Evolutionary conservation across 2,113 vertebrate genomes (phyloP).

Genomic region (Actenoides hombroni): DNA sequence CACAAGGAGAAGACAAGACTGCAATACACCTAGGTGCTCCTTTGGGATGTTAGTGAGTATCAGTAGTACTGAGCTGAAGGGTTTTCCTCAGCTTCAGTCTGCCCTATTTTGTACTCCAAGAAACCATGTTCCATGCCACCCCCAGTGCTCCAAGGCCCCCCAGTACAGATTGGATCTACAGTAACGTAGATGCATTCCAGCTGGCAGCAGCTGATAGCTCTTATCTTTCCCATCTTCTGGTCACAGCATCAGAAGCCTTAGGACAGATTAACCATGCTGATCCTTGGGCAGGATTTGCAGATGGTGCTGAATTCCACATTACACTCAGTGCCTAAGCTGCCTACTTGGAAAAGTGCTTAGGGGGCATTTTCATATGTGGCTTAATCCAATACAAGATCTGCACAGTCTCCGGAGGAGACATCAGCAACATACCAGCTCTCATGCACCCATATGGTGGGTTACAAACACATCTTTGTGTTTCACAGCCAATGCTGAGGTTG

Average conservation of each 20-base stretch:
- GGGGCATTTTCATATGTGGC: neutral
- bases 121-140: neutral
- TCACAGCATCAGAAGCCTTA: neutral
- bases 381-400: neutral
- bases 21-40: neutral
- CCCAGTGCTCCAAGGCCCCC: neutral
- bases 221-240: neutral
- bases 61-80: neutral
- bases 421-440: neutral
- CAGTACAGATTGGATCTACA: neutral
- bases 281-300: neutral
- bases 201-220: neutral
- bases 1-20: neutral
- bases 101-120: neutral
- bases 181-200: neutral
- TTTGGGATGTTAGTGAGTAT: neutral
- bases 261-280: neutral
- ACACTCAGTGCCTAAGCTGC: neutral
- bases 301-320: neutral
- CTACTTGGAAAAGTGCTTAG: neutral
- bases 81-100: neutral
- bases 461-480: neutral
- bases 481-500: neutral
- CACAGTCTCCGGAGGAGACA: neutral
- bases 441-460: accelerated